Conservation (phyloP, 92 coral and sea anemone species). For the Actinostola sp. region DNA sequence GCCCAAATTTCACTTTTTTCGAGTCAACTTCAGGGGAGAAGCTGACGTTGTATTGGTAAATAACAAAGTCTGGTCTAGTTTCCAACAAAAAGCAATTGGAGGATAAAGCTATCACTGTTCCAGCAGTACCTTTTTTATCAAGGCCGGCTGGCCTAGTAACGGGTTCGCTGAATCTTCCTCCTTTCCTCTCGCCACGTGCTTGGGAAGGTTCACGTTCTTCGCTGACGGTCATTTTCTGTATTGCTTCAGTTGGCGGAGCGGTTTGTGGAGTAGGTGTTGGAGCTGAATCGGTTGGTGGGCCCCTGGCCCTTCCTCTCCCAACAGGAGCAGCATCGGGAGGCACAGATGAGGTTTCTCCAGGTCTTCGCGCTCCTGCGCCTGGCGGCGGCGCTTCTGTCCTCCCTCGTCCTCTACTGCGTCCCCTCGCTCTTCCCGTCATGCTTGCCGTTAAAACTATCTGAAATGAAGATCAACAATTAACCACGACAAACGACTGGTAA, state of each 20-base stretch:
- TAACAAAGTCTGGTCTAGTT: conserved; percentile 55
- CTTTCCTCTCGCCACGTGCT: conserved; percentile 23
- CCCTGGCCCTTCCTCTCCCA: conserved; percentile 93
- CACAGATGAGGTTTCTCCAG: conserved; percentile 68
- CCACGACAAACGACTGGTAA: background rate
- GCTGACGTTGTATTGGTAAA: conserved; percentile 89
- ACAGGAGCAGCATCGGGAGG: conserved; percentile 57
- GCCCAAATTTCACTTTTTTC: conserved; percentile 75
- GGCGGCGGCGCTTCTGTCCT: conserved; percentile 56
- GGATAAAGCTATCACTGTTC: conserved; percentile 36
- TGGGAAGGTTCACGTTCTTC: conserved; percentile 38
- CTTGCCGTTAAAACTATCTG: background rate
- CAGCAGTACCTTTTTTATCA: conserved; percentile 74
- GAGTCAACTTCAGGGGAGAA: conserved; percentile 83
- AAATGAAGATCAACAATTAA: background rate
- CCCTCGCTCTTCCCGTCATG: conserved; percentile 99
- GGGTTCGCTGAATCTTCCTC: conserved; percentile 35
- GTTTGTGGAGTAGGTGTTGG: conserved; percentile 42
- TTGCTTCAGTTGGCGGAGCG: conserved; percentile 78
- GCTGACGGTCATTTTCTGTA: conserved; percentile 70
- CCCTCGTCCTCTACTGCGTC: conserved; percentile 88
- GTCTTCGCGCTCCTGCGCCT: conserved; percentile 77
- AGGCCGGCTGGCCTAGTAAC: conserved; percentile 62
- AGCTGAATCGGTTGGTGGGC: conserved; percentile 75
- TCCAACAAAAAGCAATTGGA: conserved; percentile 77